Conservation (phyloP, 2,113 vertebrate species). For the Xenopus tropicalis region DNA sequence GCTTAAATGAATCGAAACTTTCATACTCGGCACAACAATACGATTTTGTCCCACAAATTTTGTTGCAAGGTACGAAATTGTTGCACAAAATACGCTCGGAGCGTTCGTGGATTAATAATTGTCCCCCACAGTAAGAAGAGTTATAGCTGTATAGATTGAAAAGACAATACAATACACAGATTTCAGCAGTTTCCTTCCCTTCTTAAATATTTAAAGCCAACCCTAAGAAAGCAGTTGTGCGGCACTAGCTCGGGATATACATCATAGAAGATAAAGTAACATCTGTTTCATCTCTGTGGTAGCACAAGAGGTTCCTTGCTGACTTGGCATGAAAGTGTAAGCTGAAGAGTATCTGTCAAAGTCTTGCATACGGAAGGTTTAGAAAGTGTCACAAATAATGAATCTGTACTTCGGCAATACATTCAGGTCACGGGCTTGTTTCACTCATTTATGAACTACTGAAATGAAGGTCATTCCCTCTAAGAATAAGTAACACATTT, state of each 20-base stretch:
- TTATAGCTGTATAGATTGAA: too few species aligned
- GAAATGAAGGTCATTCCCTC: conserved; percentile 28
- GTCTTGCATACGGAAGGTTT: not conserved
- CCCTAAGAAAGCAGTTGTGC: not conserved
- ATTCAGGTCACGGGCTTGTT: conserved; percentile 4
- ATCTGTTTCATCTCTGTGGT: conserved; percentile 25
- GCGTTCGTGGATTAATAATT: too few species aligned
- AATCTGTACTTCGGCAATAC: conserved; percentile 21
- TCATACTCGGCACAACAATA: too few species aligned
- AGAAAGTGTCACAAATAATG: not conserved
- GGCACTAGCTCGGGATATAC: conserved; percentile 15
- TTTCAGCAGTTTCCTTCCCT: too few species aligned
- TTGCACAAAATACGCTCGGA: too few species aligned
- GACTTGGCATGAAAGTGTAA: conserved; percentile 1
- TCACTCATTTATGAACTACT: conserved; percentile 40
- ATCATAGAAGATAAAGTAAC: conserved; percentile 11
- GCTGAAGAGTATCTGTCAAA: conserved; percentile 27
- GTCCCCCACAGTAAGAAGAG: too few species aligned
- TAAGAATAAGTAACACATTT: conserved; percentile 29
- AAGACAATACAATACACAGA: too few species aligned
- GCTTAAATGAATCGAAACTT: too few species aligned
- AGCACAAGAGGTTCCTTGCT: conserved; percentile 22
- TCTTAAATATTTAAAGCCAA: not conserved
- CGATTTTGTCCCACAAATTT: too few species aligned
- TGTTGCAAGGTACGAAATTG: too few species aligned